Evolutionary conservation across 2,113 vertebrate genomes (phyloP), one percentile per base, ranked within the genome.

Genomic region (Neodontobutis hainanensis): DNA sequence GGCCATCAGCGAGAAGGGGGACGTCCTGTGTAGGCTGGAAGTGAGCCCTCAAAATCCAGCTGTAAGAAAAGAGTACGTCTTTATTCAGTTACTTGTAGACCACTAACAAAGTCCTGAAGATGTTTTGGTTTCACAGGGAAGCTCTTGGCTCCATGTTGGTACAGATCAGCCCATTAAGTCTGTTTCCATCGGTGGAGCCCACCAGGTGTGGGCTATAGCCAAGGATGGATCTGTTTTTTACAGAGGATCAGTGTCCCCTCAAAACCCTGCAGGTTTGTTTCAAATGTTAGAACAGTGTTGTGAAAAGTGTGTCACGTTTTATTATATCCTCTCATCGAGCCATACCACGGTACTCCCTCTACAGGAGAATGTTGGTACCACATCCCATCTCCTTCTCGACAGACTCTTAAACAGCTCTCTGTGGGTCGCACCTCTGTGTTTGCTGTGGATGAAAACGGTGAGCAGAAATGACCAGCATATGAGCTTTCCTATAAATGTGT

Each of bases 311-410:
- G 7, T 58, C 4, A 16, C 19, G 7, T 40, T 15, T 5, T 8
- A 16, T 16, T 57, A 11, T 42, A 19, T 42, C 16, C 35, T 10
- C n/a, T 58, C 8, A 40, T 15, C 43, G 8, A 42, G 16, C n/a
- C 38, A 43, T 14, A 46, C 38, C 5, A 16, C 11, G 66, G 3
- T 60, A 8, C 10, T 77, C 49, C 0, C 34, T 12, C 63, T 67
- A n/a, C 77, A 97, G 96, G 97, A 36, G 96, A 98, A 62, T 97
- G 95, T 85, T 99, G 97, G 97, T 97, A 98, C 85, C 97, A 98
- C 78, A 96, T 99, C 76, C 96, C 97, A 0, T 92, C 95, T 0
- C 97, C 97, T 1, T 88, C 85, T 5, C 94, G 93, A 11, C 96
- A 99, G 88, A 95, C 92, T 38, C 84, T 99, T 58, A 94, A 87